Evolutionary conservation across 1,140 invertebrate species (phyloP).

Genomic region (Drosophila auraria): DNA sequence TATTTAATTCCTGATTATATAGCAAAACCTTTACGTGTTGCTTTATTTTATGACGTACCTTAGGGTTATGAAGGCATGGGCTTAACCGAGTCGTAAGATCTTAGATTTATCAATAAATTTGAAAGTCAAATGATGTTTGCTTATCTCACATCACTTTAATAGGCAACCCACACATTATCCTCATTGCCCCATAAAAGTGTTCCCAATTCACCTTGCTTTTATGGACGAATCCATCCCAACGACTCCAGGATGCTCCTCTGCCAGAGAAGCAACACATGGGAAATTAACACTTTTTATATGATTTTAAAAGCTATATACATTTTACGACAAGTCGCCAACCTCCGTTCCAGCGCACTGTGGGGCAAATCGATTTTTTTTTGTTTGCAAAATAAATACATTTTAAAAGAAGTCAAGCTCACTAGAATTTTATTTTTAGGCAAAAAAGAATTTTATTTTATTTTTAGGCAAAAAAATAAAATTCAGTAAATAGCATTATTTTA

Average conservation of each 20-base stretch:
- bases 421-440: too few relatives aligned
- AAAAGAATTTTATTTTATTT: too few relatives aligned
- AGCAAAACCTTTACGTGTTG: slow-evolving; percentile 21
- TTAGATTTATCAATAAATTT: slow-evolving; percentile 80
- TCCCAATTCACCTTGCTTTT: slow-evolving; percentile 63
- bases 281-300: slow-evolving; percentile 82
- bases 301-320: slow-evolving; percentile 79
- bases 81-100: slow-evolving; percentile 55
- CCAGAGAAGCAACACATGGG: slow-evolving; percentile 65
- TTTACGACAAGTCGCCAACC: slow-evolving; percentile 64
- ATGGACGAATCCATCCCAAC: slow-evolving; percentile 38
- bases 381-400: too few relatives aligned
- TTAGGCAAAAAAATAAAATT: too few relatives aligned
- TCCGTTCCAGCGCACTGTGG: neutral
- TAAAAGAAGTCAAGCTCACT: too few relatives aligned
- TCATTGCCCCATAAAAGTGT: slow-evolving; percentile 65
- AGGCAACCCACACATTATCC: slow-evolving; percentile 64
- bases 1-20: slow-evolving; percentile 12
- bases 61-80: slow-evolving; percentile 6
- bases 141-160: slow-evolving; percentile 50
- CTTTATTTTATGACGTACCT: slow-evolving; percentile 28
- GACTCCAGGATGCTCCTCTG: neutral
- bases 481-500: too few relatives aligned
- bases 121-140: slow-evolving; percentile 59
- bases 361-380: too few relatives aligned